These are phyloP conservation scores for Hydrochoerus hydrochaeris DNA, from an alignment of 2,113 vertebrate genomes.

Conservation along the genomic window DNA sequence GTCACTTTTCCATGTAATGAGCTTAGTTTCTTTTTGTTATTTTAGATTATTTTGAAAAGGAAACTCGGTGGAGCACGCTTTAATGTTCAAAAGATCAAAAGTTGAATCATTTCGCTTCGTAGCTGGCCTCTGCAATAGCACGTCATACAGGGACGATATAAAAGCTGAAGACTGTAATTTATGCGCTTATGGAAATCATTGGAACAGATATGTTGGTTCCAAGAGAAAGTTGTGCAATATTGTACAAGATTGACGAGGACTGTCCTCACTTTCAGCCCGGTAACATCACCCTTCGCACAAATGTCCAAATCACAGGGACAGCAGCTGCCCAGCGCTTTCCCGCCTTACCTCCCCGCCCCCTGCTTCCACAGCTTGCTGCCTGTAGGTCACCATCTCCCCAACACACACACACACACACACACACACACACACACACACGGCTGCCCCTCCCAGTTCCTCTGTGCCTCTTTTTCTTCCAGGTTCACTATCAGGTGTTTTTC, in stretches of 20 bases:
- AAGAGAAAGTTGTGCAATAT: slow-evolving; percentile 71
- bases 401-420: neutral
- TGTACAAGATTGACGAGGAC: slow-evolving; percentile 67
- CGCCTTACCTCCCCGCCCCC: neutral
- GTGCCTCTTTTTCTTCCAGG: neutral
- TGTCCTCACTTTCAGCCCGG: slow-evolving; percentile 67
- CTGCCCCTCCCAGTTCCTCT: neutral
- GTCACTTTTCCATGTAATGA: slow-evolving; percentile 72
- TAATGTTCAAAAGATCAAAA: slow-evolving; percentile 78
- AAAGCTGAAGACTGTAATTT: slow-evolving; percentile 71
- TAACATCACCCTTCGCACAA: slow-evolving; percentile 60
- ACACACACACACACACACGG: neutral
- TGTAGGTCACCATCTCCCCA: neutral
- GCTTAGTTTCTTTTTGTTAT: slow-evolving; percentile 74
- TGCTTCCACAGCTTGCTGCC: neutral
- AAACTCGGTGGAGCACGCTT: slow-evolving; percentile 66
- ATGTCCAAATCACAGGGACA: slow-evolving; percentile 61
- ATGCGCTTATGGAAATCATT: slow-evolving; percentile 74
- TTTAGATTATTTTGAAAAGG: slow-evolving; percentile 76
- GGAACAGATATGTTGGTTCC: slow-evolving; percentile 57
- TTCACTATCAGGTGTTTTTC: slow-evolving; percentile 81
- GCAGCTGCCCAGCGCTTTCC: neutral
- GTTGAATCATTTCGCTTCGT: slow-evolving; percentile 74
- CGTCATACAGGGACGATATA: slow-evolving; percentile 49
- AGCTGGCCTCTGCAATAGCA: slow-evolving; percentile 68